These are phyloP conservation scores for Mixornis gularis DNA, from an alignment of 2,113 vertebrate genomes.

Conservation along the genomic window DNA sequence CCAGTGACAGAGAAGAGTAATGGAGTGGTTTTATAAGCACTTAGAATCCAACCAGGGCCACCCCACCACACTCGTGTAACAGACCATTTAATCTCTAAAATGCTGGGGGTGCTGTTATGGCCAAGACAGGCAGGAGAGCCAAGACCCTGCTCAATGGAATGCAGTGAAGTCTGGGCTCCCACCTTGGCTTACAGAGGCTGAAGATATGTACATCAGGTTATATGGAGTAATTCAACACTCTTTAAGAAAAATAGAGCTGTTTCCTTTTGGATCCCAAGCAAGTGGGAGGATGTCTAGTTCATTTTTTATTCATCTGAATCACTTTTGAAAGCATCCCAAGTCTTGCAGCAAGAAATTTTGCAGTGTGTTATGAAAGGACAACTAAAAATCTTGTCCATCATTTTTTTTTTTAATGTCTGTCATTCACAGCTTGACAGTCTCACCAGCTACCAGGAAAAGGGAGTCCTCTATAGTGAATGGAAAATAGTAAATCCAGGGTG, in stretches of 20 bases:
- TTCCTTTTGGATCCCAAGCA: neutral
- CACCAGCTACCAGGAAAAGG: neutral
- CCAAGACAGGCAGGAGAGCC: neutral
- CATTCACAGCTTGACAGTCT: neutral
- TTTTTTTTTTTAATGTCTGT: neutral
- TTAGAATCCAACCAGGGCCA: neutral
- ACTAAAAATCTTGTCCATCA: neutral
- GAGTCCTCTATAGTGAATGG: neutral
- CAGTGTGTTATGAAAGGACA: neutral
- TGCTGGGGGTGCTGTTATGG: neutral
- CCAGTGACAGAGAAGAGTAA: accelerated
- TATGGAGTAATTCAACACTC: neutral
- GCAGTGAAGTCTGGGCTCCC: neutral
- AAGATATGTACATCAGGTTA: neutral
- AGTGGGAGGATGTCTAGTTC: conserved; percentile 9
- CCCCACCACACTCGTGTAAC: neutral
- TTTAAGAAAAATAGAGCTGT: conserved; percentile 1
- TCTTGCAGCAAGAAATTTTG: neutral
- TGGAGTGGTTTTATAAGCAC: neutral
- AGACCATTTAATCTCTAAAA: neutral
- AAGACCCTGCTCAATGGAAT: neutral
- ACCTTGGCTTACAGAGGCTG: neutral
- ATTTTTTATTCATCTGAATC: conserved; percentile 27
- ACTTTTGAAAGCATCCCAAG: conserved; percentile 16
- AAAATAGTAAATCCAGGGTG: neutral